Percentiles rank a stretch among this genome's conserved stretches.
Evolutionary conservation across 2,888 invertebrate genomes (phyloP).

Genomic region (Tetrapedia diversipes): DNA sequence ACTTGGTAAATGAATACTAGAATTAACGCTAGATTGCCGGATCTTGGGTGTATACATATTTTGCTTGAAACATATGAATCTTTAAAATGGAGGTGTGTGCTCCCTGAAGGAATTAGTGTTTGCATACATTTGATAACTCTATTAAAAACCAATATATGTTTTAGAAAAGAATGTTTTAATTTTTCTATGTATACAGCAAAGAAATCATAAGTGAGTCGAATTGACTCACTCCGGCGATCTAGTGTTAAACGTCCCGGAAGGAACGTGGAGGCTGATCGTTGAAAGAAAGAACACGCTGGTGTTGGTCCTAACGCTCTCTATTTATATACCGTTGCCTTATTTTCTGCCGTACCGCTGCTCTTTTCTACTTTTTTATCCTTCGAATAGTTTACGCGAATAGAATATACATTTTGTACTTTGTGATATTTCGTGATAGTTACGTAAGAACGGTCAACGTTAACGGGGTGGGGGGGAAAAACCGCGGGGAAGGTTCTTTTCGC

Average conservation of each 20-base stretch:
- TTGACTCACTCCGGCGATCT: no score
- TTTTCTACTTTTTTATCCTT: constrained; percentile 14
- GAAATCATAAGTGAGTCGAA: no score
- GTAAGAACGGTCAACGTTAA: not conserved
- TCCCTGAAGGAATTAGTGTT: no score
- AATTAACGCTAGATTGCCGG: no score
- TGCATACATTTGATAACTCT: no score
- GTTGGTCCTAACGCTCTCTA: constrained; percentile 6
- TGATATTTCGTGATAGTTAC: not conserved
- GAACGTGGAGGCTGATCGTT: not conserved
- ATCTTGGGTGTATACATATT: no score
- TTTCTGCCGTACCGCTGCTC: not conserved
- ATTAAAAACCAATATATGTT: no score
- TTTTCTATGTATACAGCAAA: no score
- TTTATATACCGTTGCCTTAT: not conserved
- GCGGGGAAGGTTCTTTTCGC: not conserved
- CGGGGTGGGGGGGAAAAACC: not conserved
- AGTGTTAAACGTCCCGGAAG: not conserved
- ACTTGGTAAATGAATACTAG: no score
- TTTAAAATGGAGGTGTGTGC: no score
- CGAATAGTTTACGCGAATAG: not conserved
- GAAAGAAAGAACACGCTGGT: not conserved
- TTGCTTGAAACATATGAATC: no score
- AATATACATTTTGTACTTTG: constrained; percentile 2
- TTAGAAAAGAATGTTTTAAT: no score